Evolutionary conservation across 2,797 vertebrate genomes (phyloP).

Genomic region (Melanotaenia trifasciata): DNA sequence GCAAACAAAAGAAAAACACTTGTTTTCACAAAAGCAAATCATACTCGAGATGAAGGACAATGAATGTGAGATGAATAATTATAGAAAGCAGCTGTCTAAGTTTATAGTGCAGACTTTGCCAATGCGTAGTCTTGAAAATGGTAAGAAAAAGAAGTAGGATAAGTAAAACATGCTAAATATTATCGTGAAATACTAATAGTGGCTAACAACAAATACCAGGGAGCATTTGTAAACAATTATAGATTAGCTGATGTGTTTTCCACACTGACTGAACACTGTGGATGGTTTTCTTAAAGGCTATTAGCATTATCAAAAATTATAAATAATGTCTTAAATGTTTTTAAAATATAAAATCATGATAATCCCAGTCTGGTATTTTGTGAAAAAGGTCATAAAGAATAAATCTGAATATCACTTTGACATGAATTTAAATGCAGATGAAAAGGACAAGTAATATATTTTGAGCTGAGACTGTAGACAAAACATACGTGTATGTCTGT

Average conservation of each 20-base stretch:
- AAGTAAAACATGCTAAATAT: conserved; percentile 47
- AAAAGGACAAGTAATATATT: neutral
- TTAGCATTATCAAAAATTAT: no score
- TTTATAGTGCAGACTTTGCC: conserved; percentile 39
- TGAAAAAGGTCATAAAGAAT: neutral
- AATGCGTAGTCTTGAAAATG: conserved; percentile 43
- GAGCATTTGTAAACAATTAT: conserved; percentile 46
- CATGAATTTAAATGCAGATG: neutral
- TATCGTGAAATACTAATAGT: conserved; percentile 35
- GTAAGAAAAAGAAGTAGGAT: conserved; percentile 25
- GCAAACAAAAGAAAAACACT: conserved; percentile 10
- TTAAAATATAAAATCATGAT: neutral
- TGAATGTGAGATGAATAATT: conserved; percentile 24
- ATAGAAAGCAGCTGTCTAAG: conserved; percentile 16
- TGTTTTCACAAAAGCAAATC: conserved; percentile 13
- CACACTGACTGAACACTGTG: neutral
- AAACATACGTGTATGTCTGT: neutral
- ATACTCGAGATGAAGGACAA: conserved; percentile 29
- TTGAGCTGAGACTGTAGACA: neutral
- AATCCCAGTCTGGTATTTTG: neutral
- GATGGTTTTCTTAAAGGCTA: neutral
- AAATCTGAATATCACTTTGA: neutral
- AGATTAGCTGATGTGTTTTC: conserved; percentile 25
- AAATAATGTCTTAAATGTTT: neutral
- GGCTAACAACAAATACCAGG: conserved; percentile 43